phyloP scores from a whole-genome alignment of 2,888 invertebrate genomes.

The Amiota communis region DNA sequence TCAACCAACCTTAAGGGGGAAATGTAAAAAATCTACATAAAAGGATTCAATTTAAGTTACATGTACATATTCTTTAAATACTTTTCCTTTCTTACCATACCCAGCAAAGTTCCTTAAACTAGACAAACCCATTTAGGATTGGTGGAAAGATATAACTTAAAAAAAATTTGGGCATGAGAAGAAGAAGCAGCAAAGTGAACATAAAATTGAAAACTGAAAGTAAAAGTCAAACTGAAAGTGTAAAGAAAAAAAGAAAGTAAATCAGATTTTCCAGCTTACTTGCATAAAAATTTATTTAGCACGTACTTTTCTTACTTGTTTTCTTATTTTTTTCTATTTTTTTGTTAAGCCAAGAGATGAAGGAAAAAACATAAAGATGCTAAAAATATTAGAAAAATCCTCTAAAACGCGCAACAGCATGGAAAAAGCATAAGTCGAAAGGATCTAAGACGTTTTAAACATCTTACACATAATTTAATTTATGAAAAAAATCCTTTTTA shows the following conservation, averaged over 20 bases:
- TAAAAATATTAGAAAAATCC: background rate
- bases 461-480: slow-evolving; percentile 25
- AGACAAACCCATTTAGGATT: too few species aligned
- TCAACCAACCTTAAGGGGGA: too few species aligned
- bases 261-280: slow-evolving; percentile 60
- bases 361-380: background rate
- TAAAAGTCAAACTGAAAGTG: slow-evolving; percentile 26
- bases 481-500: background rate
- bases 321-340: background rate
- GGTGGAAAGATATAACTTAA: background rate
- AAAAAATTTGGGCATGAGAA: slow-evolving; percentile 39
- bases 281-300: slow-evolving; percentile 56
- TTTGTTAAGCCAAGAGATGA: background rate
- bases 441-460: background rate
- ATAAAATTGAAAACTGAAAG: slow-evolving; percentile 28
- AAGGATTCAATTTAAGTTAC: too few species aligned
- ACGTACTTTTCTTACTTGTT: slow-evolving; percentile 38
- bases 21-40: too few species aligned
- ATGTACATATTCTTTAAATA: too few species aligned
- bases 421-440: background rate
- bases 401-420: background rate
- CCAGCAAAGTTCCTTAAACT: too few species aligned
- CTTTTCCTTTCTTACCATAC: too few species aligned
- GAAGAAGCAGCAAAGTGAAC: slow-evolving; percentile 1
- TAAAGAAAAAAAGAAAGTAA: slow-evolving; percentile 36